phyloP scores from a whole-genome alignment of 2,797 vertebrate genomes.

The Bothrops alternatus region DNA sequence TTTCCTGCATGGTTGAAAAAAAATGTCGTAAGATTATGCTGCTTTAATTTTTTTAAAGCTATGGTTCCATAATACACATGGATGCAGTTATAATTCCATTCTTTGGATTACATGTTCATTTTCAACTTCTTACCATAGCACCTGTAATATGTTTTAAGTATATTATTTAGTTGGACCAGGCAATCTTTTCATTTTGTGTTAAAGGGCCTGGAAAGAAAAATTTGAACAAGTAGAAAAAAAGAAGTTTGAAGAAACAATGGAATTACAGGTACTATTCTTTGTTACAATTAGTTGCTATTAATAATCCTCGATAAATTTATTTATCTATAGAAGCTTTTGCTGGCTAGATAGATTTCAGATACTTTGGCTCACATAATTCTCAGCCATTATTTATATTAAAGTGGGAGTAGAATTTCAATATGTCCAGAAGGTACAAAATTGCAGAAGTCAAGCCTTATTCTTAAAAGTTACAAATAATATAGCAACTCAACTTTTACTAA shows the following conservation, averaged over 20 bases:
- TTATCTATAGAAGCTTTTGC: not conserved
- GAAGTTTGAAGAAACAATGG: slow-evolving; percentile 87
- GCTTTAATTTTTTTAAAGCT: not conserved
- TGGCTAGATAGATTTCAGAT: not conserved
- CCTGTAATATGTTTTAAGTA: not conserved
- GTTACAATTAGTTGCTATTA: not conserved
- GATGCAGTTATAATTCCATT: not conserved
- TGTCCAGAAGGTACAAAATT: not conserved
- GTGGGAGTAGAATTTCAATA: not conserved
- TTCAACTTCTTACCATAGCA: not conserved
- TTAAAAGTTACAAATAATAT: not conserved
- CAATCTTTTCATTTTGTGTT: not conserved
- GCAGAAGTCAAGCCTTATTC: not conserved
- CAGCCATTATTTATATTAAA: not conserved
- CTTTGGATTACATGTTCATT: not conserved
- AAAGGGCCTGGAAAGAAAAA: slow-evolving; percentile 90
- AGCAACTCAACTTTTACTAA: not conserved
- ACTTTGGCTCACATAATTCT: not conserved
- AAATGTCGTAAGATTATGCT: not conserved
- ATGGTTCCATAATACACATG: not conserved
- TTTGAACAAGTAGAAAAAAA: slow-evolving; percentile 89
- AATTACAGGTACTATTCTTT: slow-evolving; percentile 80
- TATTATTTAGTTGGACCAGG: not conserved
- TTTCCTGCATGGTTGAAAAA: not conserved
- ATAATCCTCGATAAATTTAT: not conserved